Evolutionary conservation across 1,140 invertebrate genomes (phyloP).

Genomic region (Calephelis nemesis): DNA sequence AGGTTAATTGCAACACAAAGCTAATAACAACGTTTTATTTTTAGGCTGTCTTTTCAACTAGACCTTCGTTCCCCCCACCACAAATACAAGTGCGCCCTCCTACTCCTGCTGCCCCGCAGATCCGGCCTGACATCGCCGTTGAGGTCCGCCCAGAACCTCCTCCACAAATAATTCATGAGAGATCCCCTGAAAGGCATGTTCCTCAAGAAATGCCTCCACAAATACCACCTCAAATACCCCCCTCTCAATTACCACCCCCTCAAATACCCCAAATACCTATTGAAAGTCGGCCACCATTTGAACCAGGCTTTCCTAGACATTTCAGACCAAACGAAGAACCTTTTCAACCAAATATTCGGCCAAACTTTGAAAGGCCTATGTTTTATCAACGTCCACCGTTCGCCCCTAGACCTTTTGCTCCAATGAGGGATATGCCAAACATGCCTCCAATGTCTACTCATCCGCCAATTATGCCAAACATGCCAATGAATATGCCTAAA

Average conservation of each 20-base stretch:
- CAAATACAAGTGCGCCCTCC: conserved; percentile 34
- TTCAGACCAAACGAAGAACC: conserved; percentile 39
- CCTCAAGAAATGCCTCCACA: conserved; percentile 25
- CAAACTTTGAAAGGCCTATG: conserved; percentile 46
- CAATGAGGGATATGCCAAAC: conserved; percentile 41
- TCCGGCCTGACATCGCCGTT: conserved; percentile 21
- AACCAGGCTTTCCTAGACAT: conserved; percentile 36
- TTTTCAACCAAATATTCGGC: conserved; percentile 24
- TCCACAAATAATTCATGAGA: conserved; percentile 33
- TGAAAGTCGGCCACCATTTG: conserved; percentile 26
- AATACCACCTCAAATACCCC: conserved; percentile 18
- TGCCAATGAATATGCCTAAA: conserved; percentile 32
- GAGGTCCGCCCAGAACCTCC: conserved; percentile 18
- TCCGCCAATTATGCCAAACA: conserved; percentile 28
- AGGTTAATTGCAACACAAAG: too few species aligned
- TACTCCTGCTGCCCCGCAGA: conserved; percentile 23
- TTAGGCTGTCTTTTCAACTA: conserved; percentile 56
- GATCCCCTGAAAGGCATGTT: conserved; percentile 3
- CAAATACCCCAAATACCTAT: conserved; percentile 7
- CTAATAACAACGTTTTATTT: conserved; percentile 22
- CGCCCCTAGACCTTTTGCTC: conserved; percentile 36
- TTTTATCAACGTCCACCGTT: conserved; percentile 38
- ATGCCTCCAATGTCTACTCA: conserved; percentile 48
- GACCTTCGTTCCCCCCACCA: conserved; percentile 49
- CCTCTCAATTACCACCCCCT: conserved; percentile 27